Percentiles rank a stretch among this genome's conserved stretches.
These are phyloP conservation scores for Rhegmatorhina hoffmannsi DNA, from an alignment of 2,113 vertebrate genomes.

Conservation along the genomic window DNA sequence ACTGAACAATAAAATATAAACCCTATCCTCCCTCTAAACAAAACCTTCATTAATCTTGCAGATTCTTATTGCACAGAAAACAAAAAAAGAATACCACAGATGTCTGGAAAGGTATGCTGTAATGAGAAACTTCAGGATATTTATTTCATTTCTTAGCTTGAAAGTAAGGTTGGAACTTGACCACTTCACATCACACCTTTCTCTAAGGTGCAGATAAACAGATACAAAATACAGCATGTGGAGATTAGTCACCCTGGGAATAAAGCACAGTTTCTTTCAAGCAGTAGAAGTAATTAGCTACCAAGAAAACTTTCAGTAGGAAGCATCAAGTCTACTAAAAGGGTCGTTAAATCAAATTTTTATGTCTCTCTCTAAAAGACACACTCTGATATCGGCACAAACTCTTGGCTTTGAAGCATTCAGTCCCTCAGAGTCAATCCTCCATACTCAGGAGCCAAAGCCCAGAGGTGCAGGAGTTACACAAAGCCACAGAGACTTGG, in stretches of 20 bases:
- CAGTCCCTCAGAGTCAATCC: neutral
- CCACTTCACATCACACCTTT: neutral
- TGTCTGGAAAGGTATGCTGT: neutral
- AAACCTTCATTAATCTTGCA: neutral
- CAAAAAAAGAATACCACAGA: neutral
- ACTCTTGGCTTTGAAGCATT: neutral
- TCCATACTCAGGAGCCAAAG: neutral
- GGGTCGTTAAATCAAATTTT: neutral
- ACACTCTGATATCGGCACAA: neutral
- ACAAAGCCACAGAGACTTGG: neutral
- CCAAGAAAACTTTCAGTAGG: neutral
- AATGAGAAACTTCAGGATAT: neutral
- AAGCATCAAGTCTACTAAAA: neutral
- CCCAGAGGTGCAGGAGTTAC: neutral
- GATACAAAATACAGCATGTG: neutral
- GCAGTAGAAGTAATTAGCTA: neutral
- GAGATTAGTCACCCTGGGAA: neutral
- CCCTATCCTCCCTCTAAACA: neutral
- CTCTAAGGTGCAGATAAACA: neutral
- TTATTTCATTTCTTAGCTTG: neutral
- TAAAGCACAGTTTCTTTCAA: neutral
- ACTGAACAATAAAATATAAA: neutral
- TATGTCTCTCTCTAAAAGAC: neutral
- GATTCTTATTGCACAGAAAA: neutral
- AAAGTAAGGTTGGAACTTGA: neutral